Evolutionary conservation across 2,797 vertebrate genomes (phyloP).

Genomic region (Neoniphon sammara): DNA sequence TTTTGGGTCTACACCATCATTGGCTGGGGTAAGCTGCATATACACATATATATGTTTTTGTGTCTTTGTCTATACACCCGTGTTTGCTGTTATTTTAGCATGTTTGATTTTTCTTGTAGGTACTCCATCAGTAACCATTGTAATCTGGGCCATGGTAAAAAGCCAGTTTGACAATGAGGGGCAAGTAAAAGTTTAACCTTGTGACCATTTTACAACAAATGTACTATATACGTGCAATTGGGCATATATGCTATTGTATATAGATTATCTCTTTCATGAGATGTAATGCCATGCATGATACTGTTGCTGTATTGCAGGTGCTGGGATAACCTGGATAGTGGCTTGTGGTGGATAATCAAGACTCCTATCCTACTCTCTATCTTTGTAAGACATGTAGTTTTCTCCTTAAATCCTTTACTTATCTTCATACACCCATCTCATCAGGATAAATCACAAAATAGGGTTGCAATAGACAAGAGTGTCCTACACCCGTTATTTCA

Average conservation of each 20-base stretch:
- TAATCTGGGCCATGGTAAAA: slow-evolving; percentile 50
- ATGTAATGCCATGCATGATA: not conserved
- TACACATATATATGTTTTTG: not conserved
- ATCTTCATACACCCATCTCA: too few species aligned
- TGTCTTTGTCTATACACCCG: not conserved
- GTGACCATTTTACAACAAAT: not conserved
- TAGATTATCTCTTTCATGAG: not conserved
- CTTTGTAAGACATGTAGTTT: slow-evolving; percentile 44
- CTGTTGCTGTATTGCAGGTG: slow-evolving; percentile 33
- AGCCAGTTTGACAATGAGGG: slow-evolving; percentile 45
- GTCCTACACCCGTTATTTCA: too few species aligned
- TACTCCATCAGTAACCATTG: slow-evolving; percentile 22
- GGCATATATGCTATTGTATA: not conserved
- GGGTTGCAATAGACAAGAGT: too few species aligned
- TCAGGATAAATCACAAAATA: too few species aligned
- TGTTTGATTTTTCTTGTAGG: slow-evolving; percentile 32
- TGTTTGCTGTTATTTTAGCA: not conserved
- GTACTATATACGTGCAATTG: not conserved
- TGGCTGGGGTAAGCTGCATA: slow-evolving; percentile 76
- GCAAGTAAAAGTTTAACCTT: slow-evolving; percentile 18
- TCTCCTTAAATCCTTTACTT: too few species aligned
- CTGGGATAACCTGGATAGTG: slow-evolving; percentile 63
- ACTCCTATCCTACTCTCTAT: slow-evolving; percentile 59
- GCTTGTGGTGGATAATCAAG: slow-evolving; percentile 67
- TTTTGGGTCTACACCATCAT: slow-evolving; percentile 77